A percentile compares a stretch with the other conserved stretches of the same genome.
phyloP scores from a whole-genome alignment of 2,113 vertebrate genomes.

The Aptenodytes patagonicus region DNA sequence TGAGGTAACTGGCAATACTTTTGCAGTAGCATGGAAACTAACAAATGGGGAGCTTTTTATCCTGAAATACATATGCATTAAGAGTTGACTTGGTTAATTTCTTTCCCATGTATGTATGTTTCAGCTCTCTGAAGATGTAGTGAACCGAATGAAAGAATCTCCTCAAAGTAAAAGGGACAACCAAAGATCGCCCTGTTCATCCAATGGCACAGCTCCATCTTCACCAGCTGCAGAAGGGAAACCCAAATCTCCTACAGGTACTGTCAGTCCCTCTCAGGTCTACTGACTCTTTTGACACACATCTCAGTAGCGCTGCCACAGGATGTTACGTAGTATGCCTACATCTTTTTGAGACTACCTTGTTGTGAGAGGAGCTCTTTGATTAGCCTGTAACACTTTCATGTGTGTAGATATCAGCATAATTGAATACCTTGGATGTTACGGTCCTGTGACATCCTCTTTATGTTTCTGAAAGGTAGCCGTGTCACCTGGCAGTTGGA shows the following conservation, averaged over 20 bases:
- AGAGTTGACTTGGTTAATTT: background rate
- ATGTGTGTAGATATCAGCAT: background rate
- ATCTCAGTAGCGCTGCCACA: background rate
- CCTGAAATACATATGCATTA: background rate
- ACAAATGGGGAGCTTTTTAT: background rate
- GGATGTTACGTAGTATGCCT: background rate
- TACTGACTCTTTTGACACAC: background rate
- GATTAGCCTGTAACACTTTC: background rate
- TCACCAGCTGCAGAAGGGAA: background rate
- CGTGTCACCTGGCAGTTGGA: background rate
- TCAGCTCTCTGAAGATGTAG: conserved; percentile 79
- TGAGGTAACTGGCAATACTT: background rate
- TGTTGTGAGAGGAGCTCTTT: background rate
- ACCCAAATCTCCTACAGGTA: conserved; percentile 60
- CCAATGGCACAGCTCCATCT: background rate
- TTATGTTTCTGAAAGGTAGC: background rate
- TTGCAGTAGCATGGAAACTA: background rate
- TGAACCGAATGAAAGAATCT: conserved; percentile 77
- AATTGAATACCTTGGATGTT: background rate
- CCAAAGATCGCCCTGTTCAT: background rate
- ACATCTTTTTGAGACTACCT: background rate
- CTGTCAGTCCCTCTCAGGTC: background rate
- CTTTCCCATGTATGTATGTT: fast-evolving
- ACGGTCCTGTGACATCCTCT: fast-evolving
- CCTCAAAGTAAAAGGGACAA: background rate